Evolutionary conservation across 2,888 invertebrate genomes (phyloP).

Genomic region (Zootermopsis nevadensis): DNA sequence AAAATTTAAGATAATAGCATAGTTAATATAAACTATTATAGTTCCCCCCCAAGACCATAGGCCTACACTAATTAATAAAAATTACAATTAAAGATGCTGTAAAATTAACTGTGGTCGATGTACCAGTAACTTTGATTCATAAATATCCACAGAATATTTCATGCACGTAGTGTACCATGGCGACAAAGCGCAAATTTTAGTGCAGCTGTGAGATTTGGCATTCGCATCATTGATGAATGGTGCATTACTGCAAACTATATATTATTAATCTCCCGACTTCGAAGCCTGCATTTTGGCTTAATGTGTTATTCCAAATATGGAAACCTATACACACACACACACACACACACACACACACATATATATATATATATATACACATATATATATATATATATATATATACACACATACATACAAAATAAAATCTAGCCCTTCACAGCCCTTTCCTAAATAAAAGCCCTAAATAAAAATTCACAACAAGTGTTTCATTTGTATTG

Average conservation of each 20-base stretch:
- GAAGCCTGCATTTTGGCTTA: background rate
- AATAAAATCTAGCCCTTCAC: background rate
- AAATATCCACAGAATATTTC: background rate
- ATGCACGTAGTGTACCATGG: background rate
- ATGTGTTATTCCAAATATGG: background rate
- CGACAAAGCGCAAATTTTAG: background rate
- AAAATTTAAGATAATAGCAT: too few species aligned
- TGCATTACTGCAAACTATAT: slow-evolving; percentile 2
- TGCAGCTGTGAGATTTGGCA: background rate
- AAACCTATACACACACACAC: background rate
- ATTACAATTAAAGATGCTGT: background rate
- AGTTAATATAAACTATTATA: too few species aligned
- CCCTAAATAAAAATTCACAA: background rate
- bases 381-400: too few species aligned
- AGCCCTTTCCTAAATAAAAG: background rate
- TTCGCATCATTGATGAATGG: background rate
- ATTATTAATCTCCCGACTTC: background rate
- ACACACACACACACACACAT: too few species aligned
- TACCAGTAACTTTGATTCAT: background rate
- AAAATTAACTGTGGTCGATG: background rate
- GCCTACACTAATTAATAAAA: slow-evolving; percentile 2
- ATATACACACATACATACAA: too few species aligned
- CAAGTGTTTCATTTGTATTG: background rate
- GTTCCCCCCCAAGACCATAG: too few species aligned
- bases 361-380: too few species aligned